These are phyloP conservation scores for Tetropium fuscum DNA, from an alignment of 2,888 invertebrate species.

Conservation along the genomic window DNA sequence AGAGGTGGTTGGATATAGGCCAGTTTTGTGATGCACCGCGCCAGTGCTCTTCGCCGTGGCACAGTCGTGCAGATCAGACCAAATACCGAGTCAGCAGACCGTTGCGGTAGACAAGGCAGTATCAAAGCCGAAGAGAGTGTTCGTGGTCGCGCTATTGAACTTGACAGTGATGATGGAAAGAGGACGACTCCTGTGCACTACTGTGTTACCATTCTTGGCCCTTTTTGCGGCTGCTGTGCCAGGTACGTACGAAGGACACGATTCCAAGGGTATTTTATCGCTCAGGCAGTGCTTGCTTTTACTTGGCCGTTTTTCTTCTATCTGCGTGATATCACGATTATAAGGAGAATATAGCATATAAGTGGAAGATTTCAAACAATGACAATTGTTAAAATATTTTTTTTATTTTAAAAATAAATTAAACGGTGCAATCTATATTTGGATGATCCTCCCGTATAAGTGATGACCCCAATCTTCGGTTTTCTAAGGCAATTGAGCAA, in stretches of 20 bases:
- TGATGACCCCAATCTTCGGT: neutral
- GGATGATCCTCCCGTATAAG: too few relatives aligned
- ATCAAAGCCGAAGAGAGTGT: conserved; percentile 22
- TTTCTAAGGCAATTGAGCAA: too few relatives aligned
- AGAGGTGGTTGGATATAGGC: conserved; percentile 59
- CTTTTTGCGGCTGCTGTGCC: conserved; percentile 14
- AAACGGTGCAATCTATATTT: too few relatives aligned
- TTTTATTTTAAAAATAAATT: too few relatives aligned
- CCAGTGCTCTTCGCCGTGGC: conserved; percentile 28
- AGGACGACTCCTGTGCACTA: conserved; percentile 26
- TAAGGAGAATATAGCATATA: too few relatives aligned
- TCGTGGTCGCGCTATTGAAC: conserved; percentile 27
- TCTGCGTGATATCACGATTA: neutral
- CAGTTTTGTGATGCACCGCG: conserved; percentile 52
- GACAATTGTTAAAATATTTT: too few relatives aligned
- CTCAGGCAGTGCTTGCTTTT: too few relatives aligned
- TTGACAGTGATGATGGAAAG: conserved; percentile 32
- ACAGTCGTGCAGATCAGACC: conserved; percentile 30
- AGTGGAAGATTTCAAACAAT: too few relatives aligned
- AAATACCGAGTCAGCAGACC: conserved; percentile 18
- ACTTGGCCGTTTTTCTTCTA: neutral
- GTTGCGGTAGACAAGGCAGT: conserved; percentile 11
- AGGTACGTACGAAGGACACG: conserved; percentile 22
- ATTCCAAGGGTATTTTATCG: conserved; percentile 1
- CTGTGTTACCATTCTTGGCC: conserved; percentile 26